phyloP scores from a whole-genome alignment of 2,888 invertebrate species.

The Limnephilus lunatus region DNA sequence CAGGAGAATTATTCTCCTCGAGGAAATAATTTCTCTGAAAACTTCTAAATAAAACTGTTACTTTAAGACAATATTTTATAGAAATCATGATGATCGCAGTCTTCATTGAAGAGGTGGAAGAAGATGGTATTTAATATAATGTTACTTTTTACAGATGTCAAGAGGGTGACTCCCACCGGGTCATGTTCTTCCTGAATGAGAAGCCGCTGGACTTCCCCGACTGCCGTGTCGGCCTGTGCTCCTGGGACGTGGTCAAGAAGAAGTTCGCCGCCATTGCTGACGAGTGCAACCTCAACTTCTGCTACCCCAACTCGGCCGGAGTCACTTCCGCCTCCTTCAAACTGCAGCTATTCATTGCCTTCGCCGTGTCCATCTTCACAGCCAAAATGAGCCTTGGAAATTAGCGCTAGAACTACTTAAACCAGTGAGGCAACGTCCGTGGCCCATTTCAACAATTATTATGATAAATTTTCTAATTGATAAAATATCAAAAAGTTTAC shows the following conservation, averaged over 20 bases:
- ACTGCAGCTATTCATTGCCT: not conserved
- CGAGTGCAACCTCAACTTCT: conserved; percentile 79
- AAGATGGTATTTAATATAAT: not conserved
- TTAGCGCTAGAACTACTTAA: not conserved
- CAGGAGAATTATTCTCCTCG: no score
- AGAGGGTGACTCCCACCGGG: conserved; percentile 75
- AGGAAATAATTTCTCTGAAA: no score
- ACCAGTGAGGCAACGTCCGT: not conserved
- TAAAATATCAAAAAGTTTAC: not conserved
- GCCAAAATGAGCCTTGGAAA: not conserved
- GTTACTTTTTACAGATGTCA: conserved; percentile 75
- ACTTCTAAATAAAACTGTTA: not conserved
- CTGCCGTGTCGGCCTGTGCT: conserved; percentile 87
- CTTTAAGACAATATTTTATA: not conserved
- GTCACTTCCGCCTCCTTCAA: conserved; percentile 16
- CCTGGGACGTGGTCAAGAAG: conserved; percentile 83
- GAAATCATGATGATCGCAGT: not conserved
- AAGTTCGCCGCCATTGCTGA: conserved; percentile 77
- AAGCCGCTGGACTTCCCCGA: conserved; percentile 81
- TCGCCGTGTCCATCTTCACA: not conserved
- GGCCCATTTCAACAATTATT: not conserved
- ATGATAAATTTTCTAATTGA: not conserved
- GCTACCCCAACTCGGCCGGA: conserved; percentile 71
- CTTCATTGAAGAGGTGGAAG: not conserved
- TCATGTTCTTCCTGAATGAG: conserved; percentile 86